Percentiles rank a stretch among this genome's conserved stretches.
Evolutionary conservation across 2,797 vertebrate species (phyloP).

Genomic region (Lutjanus campechanus): DNA sequence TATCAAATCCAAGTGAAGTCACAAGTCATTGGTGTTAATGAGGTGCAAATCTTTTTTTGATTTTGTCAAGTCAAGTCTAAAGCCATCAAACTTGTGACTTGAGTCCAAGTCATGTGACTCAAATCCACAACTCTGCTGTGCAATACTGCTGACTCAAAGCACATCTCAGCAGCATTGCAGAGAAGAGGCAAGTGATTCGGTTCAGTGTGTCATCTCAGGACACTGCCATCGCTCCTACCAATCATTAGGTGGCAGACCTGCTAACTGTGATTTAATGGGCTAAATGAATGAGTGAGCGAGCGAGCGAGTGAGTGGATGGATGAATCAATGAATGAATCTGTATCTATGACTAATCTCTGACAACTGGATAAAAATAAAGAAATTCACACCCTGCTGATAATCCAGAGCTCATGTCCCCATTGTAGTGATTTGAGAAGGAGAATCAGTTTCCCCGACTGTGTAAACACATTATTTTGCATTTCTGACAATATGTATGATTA

Average conservation of each 20-base stretch:
- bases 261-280: neutral
- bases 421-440: slow-evolving; percentile 1
- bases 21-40: no score
- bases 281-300: slow-evolving; percentile 20
- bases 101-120: no score
- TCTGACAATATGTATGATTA: slow-evolving; percentile 29
- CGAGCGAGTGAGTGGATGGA: slow-evolving; percentile 10
- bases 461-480: slow-evolving; percentile 26
- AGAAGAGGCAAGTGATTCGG: neutral
- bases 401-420: slow-evolving; percentile 5
- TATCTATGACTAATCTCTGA: neutral
- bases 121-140: no score
- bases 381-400: slow-evolving; percentile 31
- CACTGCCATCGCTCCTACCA: neutral
- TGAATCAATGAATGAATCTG: slow-evolving; percentile 8
- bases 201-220: neutral
- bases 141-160: neutral
- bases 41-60: no score
- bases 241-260: neutral
- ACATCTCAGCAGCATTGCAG: slow-evolving; percentile 9
- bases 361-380: neutral
- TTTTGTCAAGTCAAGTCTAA: no score
- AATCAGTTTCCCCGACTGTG: slow-evolving; percentile 1
- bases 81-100: no score
- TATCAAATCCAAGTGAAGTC: no score